Evolutionary conservation across 2,113 vertebrate species (phyloP).

Genomic region (Sprattus sprattus): DNA sequence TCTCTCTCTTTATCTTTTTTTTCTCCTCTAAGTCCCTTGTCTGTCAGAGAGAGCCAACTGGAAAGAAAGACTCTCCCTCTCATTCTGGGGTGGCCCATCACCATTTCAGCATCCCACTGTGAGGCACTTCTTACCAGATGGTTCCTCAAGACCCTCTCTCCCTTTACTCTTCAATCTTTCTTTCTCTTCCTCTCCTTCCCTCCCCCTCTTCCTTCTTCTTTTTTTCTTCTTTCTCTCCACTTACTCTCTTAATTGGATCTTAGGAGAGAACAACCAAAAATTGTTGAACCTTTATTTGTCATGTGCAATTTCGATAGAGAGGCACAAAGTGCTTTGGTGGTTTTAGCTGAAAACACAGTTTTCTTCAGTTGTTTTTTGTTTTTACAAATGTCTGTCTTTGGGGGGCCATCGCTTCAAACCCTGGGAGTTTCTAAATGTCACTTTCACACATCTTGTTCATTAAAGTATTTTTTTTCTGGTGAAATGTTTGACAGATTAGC

Average conservation of each 20-base stretch:
- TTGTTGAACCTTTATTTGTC: neutral
- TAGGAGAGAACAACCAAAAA: neutral
- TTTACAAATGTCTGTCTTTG: neutral
- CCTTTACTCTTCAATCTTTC: neutral
- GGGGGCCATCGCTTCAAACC: neutral
- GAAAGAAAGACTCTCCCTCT: conserved; percentile 44
- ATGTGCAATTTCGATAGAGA: neutral
- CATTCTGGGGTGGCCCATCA: conserved; percentile 43
- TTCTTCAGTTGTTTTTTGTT: neutral
- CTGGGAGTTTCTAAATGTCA: neutral
- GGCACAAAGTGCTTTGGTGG: neutral
- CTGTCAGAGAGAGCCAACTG: conserved; percentile 51
- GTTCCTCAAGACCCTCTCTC: conserved; percentile 36
- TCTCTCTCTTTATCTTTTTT: neutral
- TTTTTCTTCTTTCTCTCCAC: neutral
- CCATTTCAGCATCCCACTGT: conserved; percentile 44
- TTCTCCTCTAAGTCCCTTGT: neutral
- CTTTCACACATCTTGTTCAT: neutral
- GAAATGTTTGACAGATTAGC: neutral
- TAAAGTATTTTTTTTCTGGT: neutral
- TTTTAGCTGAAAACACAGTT: neutral
- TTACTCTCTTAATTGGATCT: neutral
- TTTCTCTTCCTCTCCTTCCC: neutral
- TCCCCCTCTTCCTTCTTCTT: neutral
- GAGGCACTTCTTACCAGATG: conserved; percentile 50